phyloP scores from a whole-genome alignment of 1,140 invertebrate species.

The Riptortus pedestris region DNA sequence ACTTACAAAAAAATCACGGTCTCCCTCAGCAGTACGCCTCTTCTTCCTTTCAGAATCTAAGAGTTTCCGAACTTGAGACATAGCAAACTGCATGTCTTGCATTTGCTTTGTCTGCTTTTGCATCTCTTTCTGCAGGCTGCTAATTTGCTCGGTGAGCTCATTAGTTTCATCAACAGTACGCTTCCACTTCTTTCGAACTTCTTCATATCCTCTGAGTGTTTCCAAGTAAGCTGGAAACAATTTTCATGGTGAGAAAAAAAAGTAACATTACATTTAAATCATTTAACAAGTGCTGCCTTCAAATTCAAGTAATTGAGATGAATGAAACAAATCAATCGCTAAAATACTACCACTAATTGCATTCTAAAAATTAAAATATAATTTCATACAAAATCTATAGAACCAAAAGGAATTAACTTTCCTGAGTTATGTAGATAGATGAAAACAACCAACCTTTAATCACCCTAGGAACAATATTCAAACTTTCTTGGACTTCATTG shows the following conservation, averaged over 20 bases:
- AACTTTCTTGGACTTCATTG: neutral
- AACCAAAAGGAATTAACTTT: neutral
- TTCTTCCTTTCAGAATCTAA: slow-evolving; percentile 66
- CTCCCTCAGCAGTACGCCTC: slow-evolving; percentile 48
- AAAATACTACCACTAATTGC: too few species aligned
- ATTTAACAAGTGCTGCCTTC: too few species aligned
- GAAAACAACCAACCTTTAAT: neutral
- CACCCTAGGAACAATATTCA: neutral
- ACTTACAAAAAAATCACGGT: slow-evolving; percentile 49
- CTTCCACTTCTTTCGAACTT: slow-evolving; percentile 49
- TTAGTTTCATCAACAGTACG: slow-evolving; percentile 53
- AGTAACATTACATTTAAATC: too few species aligned
- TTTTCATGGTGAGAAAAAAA: neutral
- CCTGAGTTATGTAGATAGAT: neutral
- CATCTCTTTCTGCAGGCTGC: slow-evolving; percentile 52
- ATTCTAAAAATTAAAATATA: too few species aligned
- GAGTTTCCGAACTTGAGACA: slow-evolving; percentile 48
- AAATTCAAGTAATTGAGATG: too few species aligned
- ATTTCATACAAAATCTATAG: too few species aligned
- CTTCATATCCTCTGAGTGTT: slow-evolving; percentile 19
- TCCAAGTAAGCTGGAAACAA: neutral
- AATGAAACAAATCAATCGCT: too few species aligned
- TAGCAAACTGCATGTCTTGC: slow-evolving; percentile 40
- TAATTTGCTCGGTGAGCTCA: slow-evolving; percentile 52
- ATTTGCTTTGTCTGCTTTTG: slow-evolving; percentile 62